A percentile compares a stretch with the other conserved stretches of the same genome.
phyloP scores from a whole-genome alignment of 2,888 invertebrate genomes.

The Macrosoma leucophasiata region DNA sequence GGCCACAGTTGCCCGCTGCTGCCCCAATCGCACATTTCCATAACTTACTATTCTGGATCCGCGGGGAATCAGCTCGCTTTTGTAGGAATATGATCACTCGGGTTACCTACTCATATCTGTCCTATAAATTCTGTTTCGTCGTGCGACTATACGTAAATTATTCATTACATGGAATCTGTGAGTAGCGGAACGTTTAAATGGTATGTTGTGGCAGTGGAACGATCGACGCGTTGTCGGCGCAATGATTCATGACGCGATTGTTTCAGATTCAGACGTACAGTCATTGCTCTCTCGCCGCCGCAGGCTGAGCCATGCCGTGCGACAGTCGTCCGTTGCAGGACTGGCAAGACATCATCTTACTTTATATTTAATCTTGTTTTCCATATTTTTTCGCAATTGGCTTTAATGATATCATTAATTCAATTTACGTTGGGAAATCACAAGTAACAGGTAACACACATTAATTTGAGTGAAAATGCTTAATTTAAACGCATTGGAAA shows the following conservation, averaged over 20 bases:
- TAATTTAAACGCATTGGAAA: too few species aligned
- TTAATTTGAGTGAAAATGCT: too few species aligned
- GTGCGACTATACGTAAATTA: conserved; percentile 47
- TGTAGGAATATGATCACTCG: conserved; percentile 63
- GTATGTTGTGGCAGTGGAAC: conserved; percentile 18
- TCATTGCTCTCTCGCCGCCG: too few species aligned
- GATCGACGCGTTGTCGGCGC: conserved; percentile 18
- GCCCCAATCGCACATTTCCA: conserved; percentile 74
- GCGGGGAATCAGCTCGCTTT: conserved; percentile 66
- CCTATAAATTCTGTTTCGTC: conserved; percentile 48
- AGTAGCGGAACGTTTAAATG: conserved; percentile 27
- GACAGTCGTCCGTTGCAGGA: too few species aligned
- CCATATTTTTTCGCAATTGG: too few species aligned
- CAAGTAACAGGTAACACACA: too few species aligned
- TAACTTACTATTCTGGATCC: conserved; percentile 75
- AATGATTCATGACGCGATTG: conserved; percentile 43
- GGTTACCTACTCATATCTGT: conserved; percentile 48
- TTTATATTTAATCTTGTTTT: too few species aligned
- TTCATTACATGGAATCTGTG: conserved; percentile 47
- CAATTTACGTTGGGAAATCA: too few species aligned
- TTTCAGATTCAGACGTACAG: conserved; percentile 33
- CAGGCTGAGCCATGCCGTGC: too few species aligned
- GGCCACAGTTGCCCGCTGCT: conserved; percentile 71
- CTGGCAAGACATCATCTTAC: too few species aligned
- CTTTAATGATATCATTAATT: too few species aligned